Base-by-base conservation (phyloP, 2,797 vertebrate genomes). In the Streptopelia turtur region DNA sequence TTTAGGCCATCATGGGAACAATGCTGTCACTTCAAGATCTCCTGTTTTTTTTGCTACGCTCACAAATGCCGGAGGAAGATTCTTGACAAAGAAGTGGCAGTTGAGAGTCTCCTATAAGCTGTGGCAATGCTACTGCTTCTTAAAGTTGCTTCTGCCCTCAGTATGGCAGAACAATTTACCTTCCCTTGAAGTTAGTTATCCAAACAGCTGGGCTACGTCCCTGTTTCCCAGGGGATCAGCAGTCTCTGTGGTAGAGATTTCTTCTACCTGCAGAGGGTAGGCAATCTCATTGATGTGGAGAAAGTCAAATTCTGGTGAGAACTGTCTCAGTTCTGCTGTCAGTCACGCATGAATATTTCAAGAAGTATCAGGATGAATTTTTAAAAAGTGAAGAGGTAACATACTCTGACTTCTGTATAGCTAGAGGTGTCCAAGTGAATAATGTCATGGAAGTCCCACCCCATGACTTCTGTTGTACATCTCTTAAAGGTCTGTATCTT, bases 331-430 rank as follows among this genome's bases (percentile, higher is more conserved):
- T 89, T 94, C 64, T 74, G 35, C 71, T 83, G 7, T 83, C 78
- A 82, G 13, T 87, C n/a, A 17, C 3, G 13, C 28, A 21, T 76
- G 55, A 93, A 39, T 90, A 35, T 87, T 90, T 92, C 50, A 79
- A 57, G 45, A 90, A 55, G 13, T 43, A 79, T 68, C 52, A 59
- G 39, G 71, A 49, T 72, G 8, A 60, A 35, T 52, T 87, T 90
- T 87, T 89, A 7, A 39, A 35, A 84, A 60, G 60, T 53, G 66
- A 39, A 80, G 55, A 47, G n/a, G 13, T 70, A 63, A 31, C 55
- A n/a, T 21, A 11, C 16, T 59, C 45, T 71, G 82, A 71, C 30
- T 76, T 87, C 13, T 2, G 1, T 88, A 27, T 35, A 61, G 39
- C 61, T 91, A 41, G 45, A 87, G 10, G 27, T 80, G 6, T 63